Base-by-base conservation (phyloP, 2,797 vertebrate species). In the Moxostoma hubbsi region DNA sequence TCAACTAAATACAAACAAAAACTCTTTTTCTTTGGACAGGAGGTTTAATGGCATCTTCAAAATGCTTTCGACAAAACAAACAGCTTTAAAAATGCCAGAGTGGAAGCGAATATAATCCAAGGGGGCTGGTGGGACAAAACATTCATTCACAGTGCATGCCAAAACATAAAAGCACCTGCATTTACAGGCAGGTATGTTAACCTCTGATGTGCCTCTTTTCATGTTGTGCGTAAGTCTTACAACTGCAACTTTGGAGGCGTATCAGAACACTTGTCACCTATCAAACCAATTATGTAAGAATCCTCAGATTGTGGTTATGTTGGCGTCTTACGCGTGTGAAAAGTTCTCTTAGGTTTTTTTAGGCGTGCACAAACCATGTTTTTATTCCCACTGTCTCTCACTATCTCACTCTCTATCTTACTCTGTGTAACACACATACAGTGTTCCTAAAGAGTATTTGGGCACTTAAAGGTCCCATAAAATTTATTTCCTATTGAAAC, bases 111-210 rank as follows among this genome's bases (percentile, higher is more conserved):
- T 55, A 73, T 64, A 76, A 82, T 61, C 65, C 49, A 55, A 24
- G 6, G 64, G 9, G 50, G 43, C 79, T 76, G 62, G 43, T 66
- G 47, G 18, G 63, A 62, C 61, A 51, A 54, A 73, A 57, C 43
- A 63, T 18, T 13, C n/a, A 63, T 73, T 62, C 63, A 71, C 9
- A 6, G 10, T 50, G n/a, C 69, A 70, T 79, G 45, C 53, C 61
- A 18, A 36, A 43, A n/a, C 36, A 67, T 70, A 75, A 75, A 77
- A 63, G 58, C 50, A 63, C 58, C 67, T 78, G 57, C 54, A 70
- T 63, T 63, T 64, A 62, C 8, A 71, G 55, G 58, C 76, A 49
- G 50, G 76, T 36, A 62, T 62, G 62, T 72, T 10, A 5, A 6
- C 4, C 15, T 15, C 46, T 64, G 62, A 64, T 47, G 43, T 13